Evolutionary conservation across 2,113 vertebrate species (phyloP), one percentile per base, ranked within the genome.

Genomic region (Paramormyrops kingsleyae): DNA sequence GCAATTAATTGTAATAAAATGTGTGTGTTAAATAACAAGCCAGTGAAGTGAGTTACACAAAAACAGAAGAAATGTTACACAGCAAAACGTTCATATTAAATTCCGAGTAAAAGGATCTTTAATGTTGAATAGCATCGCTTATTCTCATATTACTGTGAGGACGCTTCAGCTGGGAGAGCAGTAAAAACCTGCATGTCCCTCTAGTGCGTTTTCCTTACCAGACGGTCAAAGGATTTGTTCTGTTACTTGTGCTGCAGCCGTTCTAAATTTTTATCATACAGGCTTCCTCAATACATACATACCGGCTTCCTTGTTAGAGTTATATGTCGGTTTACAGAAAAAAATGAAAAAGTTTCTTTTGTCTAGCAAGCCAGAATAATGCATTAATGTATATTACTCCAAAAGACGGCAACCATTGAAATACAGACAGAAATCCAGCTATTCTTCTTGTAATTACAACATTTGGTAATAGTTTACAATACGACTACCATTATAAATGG

Each of bases 1-100:
- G 94, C 94, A 95, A 95, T 95, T 95, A 95, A 88, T 94, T 93
- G 92, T 91, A 93, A 95, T 95, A 92, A 92, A 93, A 94, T 89
- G 89, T 91, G 93, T 94, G 95, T 96, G 94, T 94, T 95, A 93
- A 90, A 89, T 87, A 27, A 27, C 47, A 86, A 49, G n/a, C n/a
- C 91, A 92, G 85, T 89, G 87, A 83, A 92, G 92, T 91, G 39
- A 90, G 42, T 88, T 83, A 88, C 74, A 83, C 31, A 19, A 90
- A 94, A 93, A 53, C 92, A 93, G 93, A 94, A 94, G 91, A 94
- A 93, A 94, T 62, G 56, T 90, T 88, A 31, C n/a, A 89, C 89
- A 92, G 91, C 93, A 92, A 92, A 92, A 93, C 35, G 56, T 85
- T 92, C 77, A 31, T 70, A 70, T 31, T 70, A 70, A 70, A 70